A percentile compares a stretch with the other conserved stretches of the same genome.
Conservation (phyloP, 1,140 invertebrate species). For the Daktulosphaira vitifoliae region DNA sequence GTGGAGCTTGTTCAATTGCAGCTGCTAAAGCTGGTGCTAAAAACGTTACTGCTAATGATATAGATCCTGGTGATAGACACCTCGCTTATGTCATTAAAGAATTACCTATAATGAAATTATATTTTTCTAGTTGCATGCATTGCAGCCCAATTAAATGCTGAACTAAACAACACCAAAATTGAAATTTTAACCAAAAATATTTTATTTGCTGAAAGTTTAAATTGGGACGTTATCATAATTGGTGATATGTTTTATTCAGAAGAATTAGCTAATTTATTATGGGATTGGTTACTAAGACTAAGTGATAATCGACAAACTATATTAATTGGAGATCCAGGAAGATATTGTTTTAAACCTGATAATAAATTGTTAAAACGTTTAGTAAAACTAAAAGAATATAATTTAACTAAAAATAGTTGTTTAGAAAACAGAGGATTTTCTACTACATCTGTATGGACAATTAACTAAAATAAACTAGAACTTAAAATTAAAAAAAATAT, state of each 20-base stretch:
- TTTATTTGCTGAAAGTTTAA: constrained; percentile 39
- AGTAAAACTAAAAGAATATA: constrained; percentile 29
- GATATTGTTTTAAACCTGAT: constrained; percentile 36
- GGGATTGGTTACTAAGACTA: constrained; percentile 45
- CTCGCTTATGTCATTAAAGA: constrained; percentile 28
- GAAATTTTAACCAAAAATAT: constrained; percentile 44
- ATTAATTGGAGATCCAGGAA: constrained; percentile 44
- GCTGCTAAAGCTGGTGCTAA: constrained; percentile 41
- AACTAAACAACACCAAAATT: constrained; percentile 45
- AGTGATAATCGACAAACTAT: constrained; percentile 41
- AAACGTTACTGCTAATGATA: constrained; percentile 48
- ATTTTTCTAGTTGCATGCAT: constrained; percentile 44
- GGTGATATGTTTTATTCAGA: constrained; percentile 53
- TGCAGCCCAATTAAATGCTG: constrained; percentile 46
- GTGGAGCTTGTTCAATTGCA: constrained; percentile 45
- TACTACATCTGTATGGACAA: constrained; percentile 25
- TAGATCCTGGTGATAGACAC: constrained; percentile 44
- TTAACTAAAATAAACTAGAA: not conserved
- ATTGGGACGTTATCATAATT: constrained; percentile 46
- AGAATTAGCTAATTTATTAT: constrained; percentile 44
- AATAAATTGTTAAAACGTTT: not conserved
- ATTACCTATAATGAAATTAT: constrained; percentile 48
- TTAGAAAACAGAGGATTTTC: constrained; percentile 33
- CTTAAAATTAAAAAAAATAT: not conserved
- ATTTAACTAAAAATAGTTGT: constrained; percentile 28